Percentiles rank a stretch among this genome's conserved stretches.
Evolutionary conservation across 2,113 vertebrate species (phyloP).

Genomic region (Octodon degus): DNA sequence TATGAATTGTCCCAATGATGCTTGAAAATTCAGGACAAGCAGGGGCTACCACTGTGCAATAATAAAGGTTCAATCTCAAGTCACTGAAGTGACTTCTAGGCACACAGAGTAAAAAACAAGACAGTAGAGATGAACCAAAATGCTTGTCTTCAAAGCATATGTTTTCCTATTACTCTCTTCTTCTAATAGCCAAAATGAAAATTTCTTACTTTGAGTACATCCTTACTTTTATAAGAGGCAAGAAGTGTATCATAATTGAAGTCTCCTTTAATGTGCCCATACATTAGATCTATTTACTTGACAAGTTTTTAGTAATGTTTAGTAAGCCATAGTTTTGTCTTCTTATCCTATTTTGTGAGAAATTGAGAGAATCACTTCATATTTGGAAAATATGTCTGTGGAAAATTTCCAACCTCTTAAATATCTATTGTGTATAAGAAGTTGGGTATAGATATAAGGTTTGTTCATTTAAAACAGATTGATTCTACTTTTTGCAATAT

Average conservation of each 20-base stretch:
- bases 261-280: not conserved
- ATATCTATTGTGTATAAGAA: not conserved
- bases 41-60: not conserved
- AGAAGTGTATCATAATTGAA: not conserved
- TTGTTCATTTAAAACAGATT: not conserved
- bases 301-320: conserved; percentile 21
- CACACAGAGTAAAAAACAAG: not conserved
- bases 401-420: conserved; percentile 16
- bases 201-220: not conserved
- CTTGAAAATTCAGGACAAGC: not conserved
- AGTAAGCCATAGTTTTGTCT: conserved; percentile 4
- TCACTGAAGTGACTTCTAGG: not conserved
- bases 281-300: not conserved
- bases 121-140: not conserved
- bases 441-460: not conserved
- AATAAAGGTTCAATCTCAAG: not conserved
- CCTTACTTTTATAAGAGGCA: not conserved
- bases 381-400: not conserved
- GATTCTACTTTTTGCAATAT: not conserved
- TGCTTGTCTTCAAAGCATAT: not conserved
- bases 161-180: not conserved
- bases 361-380: not conserved
- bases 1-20: conserved; percentile 1
- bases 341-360: conserved; percentile 4
- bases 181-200: not conserved